Conservation (phyloP, 2,113 vertebrate genomes). For the Gorsachius goisagi region DNA sequence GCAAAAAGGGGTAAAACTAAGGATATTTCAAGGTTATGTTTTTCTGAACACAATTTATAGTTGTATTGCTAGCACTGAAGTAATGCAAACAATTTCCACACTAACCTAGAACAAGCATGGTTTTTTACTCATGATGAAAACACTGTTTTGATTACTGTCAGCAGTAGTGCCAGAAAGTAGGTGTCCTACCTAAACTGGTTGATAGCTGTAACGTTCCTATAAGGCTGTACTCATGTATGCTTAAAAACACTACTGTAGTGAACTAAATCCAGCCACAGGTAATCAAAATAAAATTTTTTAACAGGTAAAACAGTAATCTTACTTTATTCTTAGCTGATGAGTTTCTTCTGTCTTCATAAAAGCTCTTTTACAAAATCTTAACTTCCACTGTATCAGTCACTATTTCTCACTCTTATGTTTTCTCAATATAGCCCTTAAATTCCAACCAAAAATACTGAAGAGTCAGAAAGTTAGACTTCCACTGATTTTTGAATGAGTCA, state of each 20-base stretch:
- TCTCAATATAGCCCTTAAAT: background rate
- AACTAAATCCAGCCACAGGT: background rate
- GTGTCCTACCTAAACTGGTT: background rate
- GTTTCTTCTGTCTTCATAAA: background rate
- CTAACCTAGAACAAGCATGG: background rate
- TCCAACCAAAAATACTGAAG: background rate
- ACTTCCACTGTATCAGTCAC: background rate
- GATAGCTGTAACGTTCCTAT: background rate
- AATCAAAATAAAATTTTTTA: background rate
- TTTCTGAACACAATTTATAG: background rate
- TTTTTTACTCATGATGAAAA: background rate
- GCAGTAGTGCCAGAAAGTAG: background rate
- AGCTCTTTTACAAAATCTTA: background rate
- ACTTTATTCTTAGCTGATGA: background rate
- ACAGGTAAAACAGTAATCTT: background rate
- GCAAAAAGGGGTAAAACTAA: background rate
- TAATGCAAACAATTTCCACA: background rate
- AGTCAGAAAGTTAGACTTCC: background rate
- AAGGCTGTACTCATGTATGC: background rate
- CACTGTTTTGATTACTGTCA: background rate
- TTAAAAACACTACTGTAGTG: background rate
- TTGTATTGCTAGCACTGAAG: background rate
- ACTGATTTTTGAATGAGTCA: background rate
- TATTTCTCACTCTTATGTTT: background rate
- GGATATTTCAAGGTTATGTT: background rate